A percentile compares a stretch with the other conserved stretches of the same genome.
These are phyloP conservation scores for Leptodactylus fallax DNA, from an alignment of 2,797 vertebrate genomes.

Conservation along the genomic window DNA sequence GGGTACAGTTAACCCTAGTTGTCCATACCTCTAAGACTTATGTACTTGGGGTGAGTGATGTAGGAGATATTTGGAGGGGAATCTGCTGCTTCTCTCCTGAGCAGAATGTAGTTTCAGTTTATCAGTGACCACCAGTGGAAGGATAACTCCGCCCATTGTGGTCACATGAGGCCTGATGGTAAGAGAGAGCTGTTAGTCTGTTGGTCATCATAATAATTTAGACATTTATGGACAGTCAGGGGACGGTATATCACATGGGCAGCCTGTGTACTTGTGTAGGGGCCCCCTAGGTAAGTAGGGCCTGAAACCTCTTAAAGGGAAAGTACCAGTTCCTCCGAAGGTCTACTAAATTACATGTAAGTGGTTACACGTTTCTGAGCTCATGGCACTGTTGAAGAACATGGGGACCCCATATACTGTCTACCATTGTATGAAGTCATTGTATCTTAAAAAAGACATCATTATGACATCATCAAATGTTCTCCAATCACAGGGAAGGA, in stretches of 20 bases:
- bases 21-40: background rate
- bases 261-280: background rate
- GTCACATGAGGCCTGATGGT: background rate
- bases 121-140: background rate
- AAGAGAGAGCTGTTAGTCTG: background rate
- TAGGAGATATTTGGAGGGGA: background rate
- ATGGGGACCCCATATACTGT: background rate
- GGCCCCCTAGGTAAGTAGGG: background rate
- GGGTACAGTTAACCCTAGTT: background rate
- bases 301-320: background rate
- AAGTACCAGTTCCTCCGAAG: background rate
- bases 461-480: background rate
- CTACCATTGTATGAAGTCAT: background rate
- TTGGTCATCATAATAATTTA: background rate
- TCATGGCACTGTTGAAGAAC: too few species aligned
- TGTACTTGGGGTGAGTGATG: background rate
- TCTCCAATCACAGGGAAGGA: constrained; percentile 67
- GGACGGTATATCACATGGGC: background rate
- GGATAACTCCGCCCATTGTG: background rate
- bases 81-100: background rate
- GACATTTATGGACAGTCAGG: background rate
- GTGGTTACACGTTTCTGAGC: too few species aligned
- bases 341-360: background rate
- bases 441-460: background rate
- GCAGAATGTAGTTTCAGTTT: background rate